phyloP scores from a whole-genome alignment of 2,888 invertebrate species.

The Cabera pusaria region DNA sequence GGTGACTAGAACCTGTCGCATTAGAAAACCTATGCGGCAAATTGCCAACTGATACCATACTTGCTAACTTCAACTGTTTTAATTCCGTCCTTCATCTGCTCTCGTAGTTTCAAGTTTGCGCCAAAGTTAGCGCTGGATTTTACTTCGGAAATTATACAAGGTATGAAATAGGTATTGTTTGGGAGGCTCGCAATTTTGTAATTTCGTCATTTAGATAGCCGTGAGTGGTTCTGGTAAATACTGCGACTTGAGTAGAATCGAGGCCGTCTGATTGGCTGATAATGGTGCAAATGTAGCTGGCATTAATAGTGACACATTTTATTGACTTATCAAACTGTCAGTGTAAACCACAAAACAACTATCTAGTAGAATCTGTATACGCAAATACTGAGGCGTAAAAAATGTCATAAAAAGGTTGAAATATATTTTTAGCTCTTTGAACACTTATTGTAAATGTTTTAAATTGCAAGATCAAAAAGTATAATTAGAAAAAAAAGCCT shows the following conservation, averaged over 20 bases:
- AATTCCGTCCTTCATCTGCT: not conserved
- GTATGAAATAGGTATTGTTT: constrained; percentile 13
- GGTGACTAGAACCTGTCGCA: constrained; percentile 34
- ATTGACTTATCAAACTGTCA: too few species aligned
- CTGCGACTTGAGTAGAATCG: constrained; percentile 1
- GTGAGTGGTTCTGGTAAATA: constrained; percentile 7
- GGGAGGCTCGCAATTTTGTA: constrained; percentile 20
- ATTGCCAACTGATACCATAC: not conserved
- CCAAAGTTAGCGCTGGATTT: constrained; percentile 28
- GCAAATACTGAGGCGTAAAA: too few species aligned
- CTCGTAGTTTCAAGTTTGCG: constrained; percentile 10
- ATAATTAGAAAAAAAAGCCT: too few species aligned
- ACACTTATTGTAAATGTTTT: too few species aligned
- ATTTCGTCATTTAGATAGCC: constrained; percentile 24
- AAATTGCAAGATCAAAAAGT: too few species aligned
- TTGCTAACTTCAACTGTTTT: not conserved
- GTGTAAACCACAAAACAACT: too few species aligned
- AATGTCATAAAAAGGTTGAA: too few species aligned
- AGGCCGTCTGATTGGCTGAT: too few species aligned
- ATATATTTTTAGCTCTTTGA: too few species aligned
- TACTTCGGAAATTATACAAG: constrained; percentile 30
- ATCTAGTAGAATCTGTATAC: too few species aligned
- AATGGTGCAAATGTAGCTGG: too few species aligned
- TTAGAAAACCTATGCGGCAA: constrained; percentile 1
- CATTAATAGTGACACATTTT: too few species aligned